phyloP scores from a whole-genome alignment of 2,888 invertebrate genomes.

The Drosophila mimica region DNA sequence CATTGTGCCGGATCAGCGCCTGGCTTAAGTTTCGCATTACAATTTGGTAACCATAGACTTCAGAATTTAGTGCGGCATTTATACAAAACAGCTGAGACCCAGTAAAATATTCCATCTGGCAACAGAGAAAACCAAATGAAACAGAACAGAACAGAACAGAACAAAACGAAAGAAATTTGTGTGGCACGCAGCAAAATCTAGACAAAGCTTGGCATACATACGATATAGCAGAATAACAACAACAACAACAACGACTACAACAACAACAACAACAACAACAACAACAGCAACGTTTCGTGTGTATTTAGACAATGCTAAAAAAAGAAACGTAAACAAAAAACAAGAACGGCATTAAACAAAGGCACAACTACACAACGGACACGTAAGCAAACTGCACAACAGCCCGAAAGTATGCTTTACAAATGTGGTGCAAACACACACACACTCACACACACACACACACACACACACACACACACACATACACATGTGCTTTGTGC shows the following conservation, averaged over 20 bases:
- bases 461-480: background rate
- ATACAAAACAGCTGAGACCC: conserved; percentile 11
- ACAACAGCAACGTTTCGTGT: conserved; percentile 25
- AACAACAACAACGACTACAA: background rate
- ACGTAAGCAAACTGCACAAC: conserved; percentile 48
- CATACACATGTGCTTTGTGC: background rate
- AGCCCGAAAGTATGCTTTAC: conserved; percentile 67
- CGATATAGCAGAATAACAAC: conserved; percentile 11
- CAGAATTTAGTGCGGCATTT: conserved; percentile 2
- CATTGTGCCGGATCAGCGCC: conserved; percentile 7
- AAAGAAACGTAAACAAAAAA: conserved; percentile 70
- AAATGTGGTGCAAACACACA: conserved; percentile 48
- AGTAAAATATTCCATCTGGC: conserved; percentile 9
- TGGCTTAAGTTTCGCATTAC: conserved; percentile 9
- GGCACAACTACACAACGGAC: conserved; percentile 42
- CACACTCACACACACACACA: background rate
- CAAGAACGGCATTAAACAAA: conserved; percentile 61
- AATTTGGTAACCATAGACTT: conserved; percentile 8
- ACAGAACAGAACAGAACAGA: conserved; percentile 10
- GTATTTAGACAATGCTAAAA: conserved; percentile 67
- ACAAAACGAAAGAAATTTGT: conserved; percentile 30
- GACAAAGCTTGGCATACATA: conserved; percentile 68
- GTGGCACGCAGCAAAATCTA: conserved; percentile 57
- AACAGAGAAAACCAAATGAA: conserved; percentile 2
- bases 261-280: background rate